Evolutionary conservation across 2,113 vertebrate genomes (phyloP).

Genomic region (Malurus melanocephalus): DNA sequence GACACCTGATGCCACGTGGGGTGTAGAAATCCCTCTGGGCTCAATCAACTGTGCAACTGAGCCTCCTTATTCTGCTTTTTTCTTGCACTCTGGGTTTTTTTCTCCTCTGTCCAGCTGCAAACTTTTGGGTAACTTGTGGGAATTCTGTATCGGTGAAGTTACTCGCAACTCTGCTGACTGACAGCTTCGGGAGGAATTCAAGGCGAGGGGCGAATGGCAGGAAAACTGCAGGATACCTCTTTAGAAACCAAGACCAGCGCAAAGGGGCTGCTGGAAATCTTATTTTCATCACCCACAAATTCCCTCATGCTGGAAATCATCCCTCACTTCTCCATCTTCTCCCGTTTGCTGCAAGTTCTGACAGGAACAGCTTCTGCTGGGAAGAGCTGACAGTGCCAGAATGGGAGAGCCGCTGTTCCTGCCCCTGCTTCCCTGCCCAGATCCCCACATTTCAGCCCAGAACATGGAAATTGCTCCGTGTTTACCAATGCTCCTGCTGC

Average conservation of each 20-base stretch:
- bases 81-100: background rate
- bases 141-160: background rate
- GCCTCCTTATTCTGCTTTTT: background rate
- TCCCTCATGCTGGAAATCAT: slow-evolving; percentile 51
- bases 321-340: slow-evolving; percentile 31
- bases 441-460: slow-evolving; percentile 48
- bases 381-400: slow-evolving; percentile 47
- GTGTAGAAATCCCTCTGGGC: background rate
- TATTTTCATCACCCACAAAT: slow-evolving; percentile 28
- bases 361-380: slow-evolving; percentile 55
- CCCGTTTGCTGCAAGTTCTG: slow-evolving; percentile 63
- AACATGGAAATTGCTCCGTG: slow-evolving; percentile 14
- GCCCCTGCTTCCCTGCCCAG: background rate
- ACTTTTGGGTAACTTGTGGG: background rate
- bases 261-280: background rate
- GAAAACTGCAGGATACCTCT: background rate
- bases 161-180: background rate
- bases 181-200: background rate
- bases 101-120: background rate
- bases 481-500: background rate
- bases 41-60: background rate
- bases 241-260: background rate
- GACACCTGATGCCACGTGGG: slow-evolving; percentile 19
- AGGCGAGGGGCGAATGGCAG: background rate
- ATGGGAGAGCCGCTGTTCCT: background rate